phyloP scores from a whole-genome alignment of 2,113 vertebrate species.

The Neodontobutis hainanensis region DNA sequence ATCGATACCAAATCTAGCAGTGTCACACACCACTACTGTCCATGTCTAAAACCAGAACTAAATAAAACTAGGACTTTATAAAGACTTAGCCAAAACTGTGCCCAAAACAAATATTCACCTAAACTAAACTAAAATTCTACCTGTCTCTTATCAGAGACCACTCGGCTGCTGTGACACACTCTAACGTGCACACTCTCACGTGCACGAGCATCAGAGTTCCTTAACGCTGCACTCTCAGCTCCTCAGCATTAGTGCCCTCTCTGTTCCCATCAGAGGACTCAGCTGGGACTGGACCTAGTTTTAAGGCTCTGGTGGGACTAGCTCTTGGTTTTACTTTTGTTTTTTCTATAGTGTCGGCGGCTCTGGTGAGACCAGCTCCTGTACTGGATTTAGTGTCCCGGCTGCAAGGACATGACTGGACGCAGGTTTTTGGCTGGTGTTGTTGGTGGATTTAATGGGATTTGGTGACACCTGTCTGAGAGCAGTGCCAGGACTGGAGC shows the following conservation, averaged over 20 bases:
- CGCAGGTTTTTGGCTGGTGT: neutral
- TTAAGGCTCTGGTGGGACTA: too few relatives aligned
- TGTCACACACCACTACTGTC: too few relatives aligned
- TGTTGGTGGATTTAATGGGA: neutral
- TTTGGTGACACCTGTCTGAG: neutral
- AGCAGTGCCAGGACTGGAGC: neutral
- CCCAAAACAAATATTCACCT: too few relatives aligned
- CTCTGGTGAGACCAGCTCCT: neutral
- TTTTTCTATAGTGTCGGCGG: too few relatives aligned
- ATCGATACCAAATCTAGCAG: too few relatives aligned
- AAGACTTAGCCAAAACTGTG: too few relatives aligned
- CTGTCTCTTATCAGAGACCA: neutral
- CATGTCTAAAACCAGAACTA: too few relatives aligned
- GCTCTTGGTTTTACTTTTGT: too few relatives aligned
- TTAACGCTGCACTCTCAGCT: neutral
- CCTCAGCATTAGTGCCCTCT: neutral
- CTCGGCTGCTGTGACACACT: neutral
- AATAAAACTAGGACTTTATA: too few relatives aligned
- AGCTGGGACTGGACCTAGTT: neutral
- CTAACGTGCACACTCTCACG: neutral
- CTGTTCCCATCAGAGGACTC: neutral
- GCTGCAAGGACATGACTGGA: too few relatives aligned
- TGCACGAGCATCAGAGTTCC: neutral
- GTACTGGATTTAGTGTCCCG: neutral
- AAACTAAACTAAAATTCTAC: too few relatives aligned